Conservation (phyloP, 2,888 invertebrate genomes). For the Didymodactylos carnosus region DNA sequence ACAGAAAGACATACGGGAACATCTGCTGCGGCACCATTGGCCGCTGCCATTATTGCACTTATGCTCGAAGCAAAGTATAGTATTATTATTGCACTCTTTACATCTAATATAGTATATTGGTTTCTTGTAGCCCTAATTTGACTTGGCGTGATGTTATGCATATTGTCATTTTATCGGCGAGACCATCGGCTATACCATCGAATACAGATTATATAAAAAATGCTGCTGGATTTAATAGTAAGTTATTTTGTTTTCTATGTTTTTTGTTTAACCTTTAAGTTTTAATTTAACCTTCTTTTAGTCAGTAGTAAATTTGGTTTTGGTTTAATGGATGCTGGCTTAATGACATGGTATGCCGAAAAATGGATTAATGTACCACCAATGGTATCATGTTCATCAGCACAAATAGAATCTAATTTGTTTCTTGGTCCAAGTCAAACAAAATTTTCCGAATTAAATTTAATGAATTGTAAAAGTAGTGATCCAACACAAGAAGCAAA, state of each 20-base stretch:
- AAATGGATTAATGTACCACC: constrained; percentile 16
- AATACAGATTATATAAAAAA: not conserved
- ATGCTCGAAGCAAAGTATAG: constrained; percentile 70
- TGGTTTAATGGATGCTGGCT: constrained; percentile 17
- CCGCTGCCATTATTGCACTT: constrained; percentile 70
- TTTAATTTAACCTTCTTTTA: too few relatives aligned
- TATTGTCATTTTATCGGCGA: constrained; percentile 29
- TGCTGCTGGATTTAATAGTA: not conserved
- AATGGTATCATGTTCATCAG: constrained; percentile 4
- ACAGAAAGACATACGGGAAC: constrained; percentile 79
- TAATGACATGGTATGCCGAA: constrained; percentile 16
- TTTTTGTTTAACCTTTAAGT: constrained; percentile 38
- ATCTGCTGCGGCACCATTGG: constrained; percentile 73
- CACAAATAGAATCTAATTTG: too few relatives aligned
- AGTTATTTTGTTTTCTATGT: not conserved
- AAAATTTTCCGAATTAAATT: not conserved
- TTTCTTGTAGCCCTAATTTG: constrained; percentile 45
- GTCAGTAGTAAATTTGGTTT: constrained; percentile 18
- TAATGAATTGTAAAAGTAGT: not conserved
- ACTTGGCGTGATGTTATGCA: constrained; percentile 99
- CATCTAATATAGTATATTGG: too few relatives aligned
- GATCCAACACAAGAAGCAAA: not conserved
- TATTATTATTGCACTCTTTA: too few relatives aligned
- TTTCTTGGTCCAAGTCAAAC: too few relatives aligned
- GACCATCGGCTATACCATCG: constrained; percentile 13